Conservation (phyloP, 2,113 vertebrate genomes). For the Ursus arctos region DNA sequence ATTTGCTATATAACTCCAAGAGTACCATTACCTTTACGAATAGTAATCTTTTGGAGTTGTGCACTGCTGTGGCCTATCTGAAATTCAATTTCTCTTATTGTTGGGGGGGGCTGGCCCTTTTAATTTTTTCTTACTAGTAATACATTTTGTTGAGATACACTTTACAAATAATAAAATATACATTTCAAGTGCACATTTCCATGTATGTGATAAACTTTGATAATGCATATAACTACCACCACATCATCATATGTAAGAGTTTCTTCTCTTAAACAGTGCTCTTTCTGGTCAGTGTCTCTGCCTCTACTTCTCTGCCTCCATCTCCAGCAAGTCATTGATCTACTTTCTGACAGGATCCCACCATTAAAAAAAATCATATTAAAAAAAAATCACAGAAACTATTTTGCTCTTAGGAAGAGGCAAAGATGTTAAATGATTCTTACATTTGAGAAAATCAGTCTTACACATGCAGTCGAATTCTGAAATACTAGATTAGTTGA, state of each 20-base stretch:
- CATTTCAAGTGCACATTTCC: not conserved
- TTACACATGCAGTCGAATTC: not conserved
- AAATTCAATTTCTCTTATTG: not conserved
- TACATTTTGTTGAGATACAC: not conserved
- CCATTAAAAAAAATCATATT: not conserved
- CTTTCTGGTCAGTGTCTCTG: not conserved
- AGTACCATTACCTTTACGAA: not conserved
- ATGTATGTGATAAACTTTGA: not conserved
- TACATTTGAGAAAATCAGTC: not conserved
- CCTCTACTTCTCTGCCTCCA: not conserved
- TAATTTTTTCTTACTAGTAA: not conserved
- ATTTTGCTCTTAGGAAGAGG: not conserved
- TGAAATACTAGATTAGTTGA: not conserved
- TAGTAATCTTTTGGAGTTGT: not conserved
- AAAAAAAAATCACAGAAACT: not conserved
- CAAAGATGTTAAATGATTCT: not conserved
- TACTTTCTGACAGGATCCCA: not conserved
- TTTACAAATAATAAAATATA: not conserved
- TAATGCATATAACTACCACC: not conserved
- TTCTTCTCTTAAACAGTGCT: not conserved
- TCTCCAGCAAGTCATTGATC: not conserved
- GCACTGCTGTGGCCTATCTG: rapidly evolving
- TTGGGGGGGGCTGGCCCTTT: rapidly evolving
- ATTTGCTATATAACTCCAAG: not conserved
- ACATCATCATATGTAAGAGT: too few relatives aligned